A percentile compares a stretch with the other conserved stretches of the same genome.
Conservation (phyloP, 2,888 invertebrate species). For the Rhingia rostrata region DNA sequence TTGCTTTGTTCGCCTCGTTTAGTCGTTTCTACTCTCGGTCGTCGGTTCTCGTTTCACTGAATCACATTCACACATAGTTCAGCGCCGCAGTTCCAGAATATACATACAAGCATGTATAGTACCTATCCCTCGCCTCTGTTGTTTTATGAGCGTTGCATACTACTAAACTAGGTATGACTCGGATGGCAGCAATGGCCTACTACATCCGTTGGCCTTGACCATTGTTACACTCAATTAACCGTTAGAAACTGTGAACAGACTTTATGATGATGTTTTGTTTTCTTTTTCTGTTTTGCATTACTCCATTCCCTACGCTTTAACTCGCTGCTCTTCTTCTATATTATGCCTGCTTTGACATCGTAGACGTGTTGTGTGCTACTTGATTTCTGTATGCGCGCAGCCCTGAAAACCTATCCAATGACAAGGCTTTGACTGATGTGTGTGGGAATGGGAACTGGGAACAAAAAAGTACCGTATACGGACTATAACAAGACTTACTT, state of each 20-base stretch:
- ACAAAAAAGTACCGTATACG: neutral
- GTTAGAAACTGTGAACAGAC: constrained; percentile 59
- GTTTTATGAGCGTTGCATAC: constrained; percentile 16
- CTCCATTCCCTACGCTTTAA: neutral
- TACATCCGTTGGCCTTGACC: constrained; percentile 71
- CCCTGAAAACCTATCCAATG: constrained; percentile 43
- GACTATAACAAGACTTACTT: constrained; percentile 37
- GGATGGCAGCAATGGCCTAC: constrained; percentile 48
- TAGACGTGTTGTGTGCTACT: constrained; percentile 16
- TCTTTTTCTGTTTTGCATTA: constrained; percentile 3
- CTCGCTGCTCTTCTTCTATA: neutral
- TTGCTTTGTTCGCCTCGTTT: constrained; percentile 41
- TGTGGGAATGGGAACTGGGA: constrained; percentile 43
- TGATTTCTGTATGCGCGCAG: constrained; percentile 9
- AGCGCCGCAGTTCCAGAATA: constrained; percentile 3
- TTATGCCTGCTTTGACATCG: neutral
- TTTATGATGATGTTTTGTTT: constrained; percentile 3
- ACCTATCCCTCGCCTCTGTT: neutral
- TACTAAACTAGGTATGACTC: constrained; percentile 21
- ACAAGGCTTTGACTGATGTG: constrained; percentile 6
- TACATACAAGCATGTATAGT: constrained; percentile 2
- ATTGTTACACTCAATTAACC: constrained; percentile 68
- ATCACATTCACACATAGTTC: constrained; percentile 33
- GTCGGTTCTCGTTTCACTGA: constrained; percentile 36
- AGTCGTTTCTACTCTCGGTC: constrained; percentile 11